Evolutionary conservation across 2,888 invertebrate species (phyloP), one percentile per base, ranked within the genome.

Genomic region (Thera britannica): DNA sequence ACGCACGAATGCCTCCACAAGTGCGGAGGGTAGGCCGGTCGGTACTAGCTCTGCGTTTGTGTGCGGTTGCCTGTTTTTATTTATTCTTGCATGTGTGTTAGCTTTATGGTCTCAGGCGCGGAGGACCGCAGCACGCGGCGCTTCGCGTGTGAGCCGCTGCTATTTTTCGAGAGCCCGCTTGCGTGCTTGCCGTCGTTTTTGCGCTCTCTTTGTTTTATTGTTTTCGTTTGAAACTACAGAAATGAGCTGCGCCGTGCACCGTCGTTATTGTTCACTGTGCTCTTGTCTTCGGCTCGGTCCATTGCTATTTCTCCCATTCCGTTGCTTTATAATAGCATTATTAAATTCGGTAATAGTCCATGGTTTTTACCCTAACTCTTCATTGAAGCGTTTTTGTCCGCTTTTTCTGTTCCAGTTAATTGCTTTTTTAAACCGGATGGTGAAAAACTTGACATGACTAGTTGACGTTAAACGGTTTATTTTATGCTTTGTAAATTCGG

Each of bases 181-280:
- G 90, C 90, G 89, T 90, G 90, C 78, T 77, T 83, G 75, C 77
- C 79, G 85, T 83, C 84, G 85, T 89, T 89, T 90, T 89, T 88
- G 86, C 86, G 83, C 83, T 84, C 85, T 84, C 87, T 87, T 88
- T 89, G 88, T 90, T 90, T 89, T 89, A 88, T 90, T 91, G 87
- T 89, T 87, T 88, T 87, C 83, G 83, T 85, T 85, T 83, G 83
- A 75, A 81, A 82, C 80, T 83, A 85, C 84, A 86, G 85, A 90
- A 90, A 89, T 88, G 89, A 88, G 83, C 86, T 85, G 81, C 86
- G 79, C 79, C 79, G 78, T 82, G 54, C 54, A 62, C 55, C 62
- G 48, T 34, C 83, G 83, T 89, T 85, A 88, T 90, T 89, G 90
- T 90, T 89, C 87, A 82, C 79, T 85, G 81, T 75, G 63, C 84